phyloP scores from a whole-genome alignment of 2,888 invertebrate genomes.

The Lasius platythorax region DNA sequence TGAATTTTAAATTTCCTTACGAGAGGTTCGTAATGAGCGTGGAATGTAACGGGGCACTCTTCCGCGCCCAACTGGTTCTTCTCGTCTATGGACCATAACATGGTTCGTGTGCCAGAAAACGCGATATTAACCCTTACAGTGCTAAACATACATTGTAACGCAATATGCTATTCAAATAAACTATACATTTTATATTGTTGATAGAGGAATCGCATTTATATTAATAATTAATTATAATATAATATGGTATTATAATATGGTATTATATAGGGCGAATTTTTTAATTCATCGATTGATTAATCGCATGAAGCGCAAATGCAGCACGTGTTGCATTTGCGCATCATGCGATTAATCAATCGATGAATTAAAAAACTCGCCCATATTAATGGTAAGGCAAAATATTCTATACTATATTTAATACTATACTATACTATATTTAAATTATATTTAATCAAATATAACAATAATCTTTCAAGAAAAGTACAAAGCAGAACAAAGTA shows the following conservation, averaged over 20 bases:
- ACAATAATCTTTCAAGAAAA: background rate
- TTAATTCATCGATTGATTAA: no score
- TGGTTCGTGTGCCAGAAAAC: slow-evolving; percentile 72
- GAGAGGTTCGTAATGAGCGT: slow-evolving; percentile 76
- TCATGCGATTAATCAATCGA: no score
- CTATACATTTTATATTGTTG: background rate
- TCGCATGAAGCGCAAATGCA: no score
- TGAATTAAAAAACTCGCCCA: background rate
- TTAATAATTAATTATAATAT: background rate
- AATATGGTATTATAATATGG: background rate
- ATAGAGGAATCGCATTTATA: background rate
- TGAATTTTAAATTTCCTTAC: slow-evolving; percentile 82
- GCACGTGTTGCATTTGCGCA: no score
- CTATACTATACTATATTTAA: background rate
- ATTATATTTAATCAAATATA: background rate
- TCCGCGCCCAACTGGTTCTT: slow-evolving; percentile 63
- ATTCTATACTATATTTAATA: no score
- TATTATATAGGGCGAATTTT: no score
- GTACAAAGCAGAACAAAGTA: background rate
- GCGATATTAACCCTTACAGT: slow-evolving; percentile 65
- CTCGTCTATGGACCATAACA: slow-evolving; percentile 62
- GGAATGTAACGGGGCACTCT: slow-evolving; percentile 82
- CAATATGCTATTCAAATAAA: background rate
- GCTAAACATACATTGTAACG: background rate
- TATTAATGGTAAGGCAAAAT: background rate